Conservation (phyloP, 2,888 invertebrate species). For the Dione juno region DNA sequence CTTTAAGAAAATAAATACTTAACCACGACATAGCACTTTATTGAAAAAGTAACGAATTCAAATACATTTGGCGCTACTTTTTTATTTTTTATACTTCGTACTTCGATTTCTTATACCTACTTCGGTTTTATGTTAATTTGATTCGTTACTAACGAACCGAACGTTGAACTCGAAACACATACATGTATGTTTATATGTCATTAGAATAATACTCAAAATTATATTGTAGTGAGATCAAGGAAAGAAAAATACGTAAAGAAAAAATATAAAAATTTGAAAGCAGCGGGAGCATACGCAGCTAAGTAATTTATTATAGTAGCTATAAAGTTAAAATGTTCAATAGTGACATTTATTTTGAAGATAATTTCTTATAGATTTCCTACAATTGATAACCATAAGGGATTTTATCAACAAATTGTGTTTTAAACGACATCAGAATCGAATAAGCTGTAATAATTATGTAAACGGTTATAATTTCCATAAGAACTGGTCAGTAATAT, state of each 20-base stretch:
- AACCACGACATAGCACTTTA: no score
- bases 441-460: background rate
- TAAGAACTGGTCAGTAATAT: slow-evolving; percentile 15
- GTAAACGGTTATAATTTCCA: slow-evolving; percentile 11
- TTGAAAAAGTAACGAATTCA: no score
- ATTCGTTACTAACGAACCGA: background rate
- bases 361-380: background rate
- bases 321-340: background rate
- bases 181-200: background rate
- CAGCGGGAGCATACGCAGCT: no score
- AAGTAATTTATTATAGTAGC: background rate
- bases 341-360: background rate
- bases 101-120: background rate
- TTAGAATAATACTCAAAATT: background rate
- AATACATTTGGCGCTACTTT: no score
- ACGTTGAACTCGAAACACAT: slow-evolving; percentile 3
- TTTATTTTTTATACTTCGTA: no score
- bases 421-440: background rate
- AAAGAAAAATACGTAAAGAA: no score
- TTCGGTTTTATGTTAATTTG: background rate
- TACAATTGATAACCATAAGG: background rate
- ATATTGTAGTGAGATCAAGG: no score
- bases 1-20: background rate
- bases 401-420: slow-evolving; percentile 7
- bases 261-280: background rate